Base-by-base conservation (phyloP, 2,797 vertebrate species). In the Macroramphosus scolopax region DNA sequence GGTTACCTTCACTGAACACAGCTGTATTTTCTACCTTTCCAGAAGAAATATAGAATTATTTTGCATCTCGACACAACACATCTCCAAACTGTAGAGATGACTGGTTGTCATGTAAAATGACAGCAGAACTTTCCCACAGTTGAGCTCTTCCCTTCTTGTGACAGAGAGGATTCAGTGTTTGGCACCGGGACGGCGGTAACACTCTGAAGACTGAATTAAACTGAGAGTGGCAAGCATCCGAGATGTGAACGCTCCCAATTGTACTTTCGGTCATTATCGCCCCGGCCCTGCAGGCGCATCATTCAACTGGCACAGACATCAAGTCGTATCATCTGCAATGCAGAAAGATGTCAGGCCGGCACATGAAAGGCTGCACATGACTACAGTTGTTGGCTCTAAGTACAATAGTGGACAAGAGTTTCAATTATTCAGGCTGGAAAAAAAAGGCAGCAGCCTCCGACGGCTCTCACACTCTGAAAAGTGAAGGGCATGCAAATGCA, bases 391-490 rank as follows among this genome's bases (percentile, higher is more conserved):
- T 64, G 52, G 49, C 55, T 48, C 37, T 6, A 33, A 50, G 38
- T 43, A 60, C 66, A 80, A 50, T 16, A 34, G 8, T 16, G 48
- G 47, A 70, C 31, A 48, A 50, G 56, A 30, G 32, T 53, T 67
- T 80, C 46, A 77, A 76, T 77, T 58, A 75, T 75, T 68, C 13
- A 53, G 14, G 31, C 50, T 13, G 8, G n/a, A n/a, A n/a, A n/a
- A n/a, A 56, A 24, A 22, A 30, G 53, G 44, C 46, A 31, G 17
- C 43, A 25, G 30, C 31, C 30, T 64, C 26, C 12, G 18, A 28
- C 48, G 1, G 12, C 33, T 51, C 37, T 36, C 26, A 24, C 13
- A 2, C 22, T 28, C 10, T 33, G 12, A 45, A 29, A 17, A 22
- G 29, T 34, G 22, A 32, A 0, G 26, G 4, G n/a, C 37, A 51